Base-by-base conservation (phyloP, 2,888 invertebrate species). In the Sclerodermus sp. region DNA sequence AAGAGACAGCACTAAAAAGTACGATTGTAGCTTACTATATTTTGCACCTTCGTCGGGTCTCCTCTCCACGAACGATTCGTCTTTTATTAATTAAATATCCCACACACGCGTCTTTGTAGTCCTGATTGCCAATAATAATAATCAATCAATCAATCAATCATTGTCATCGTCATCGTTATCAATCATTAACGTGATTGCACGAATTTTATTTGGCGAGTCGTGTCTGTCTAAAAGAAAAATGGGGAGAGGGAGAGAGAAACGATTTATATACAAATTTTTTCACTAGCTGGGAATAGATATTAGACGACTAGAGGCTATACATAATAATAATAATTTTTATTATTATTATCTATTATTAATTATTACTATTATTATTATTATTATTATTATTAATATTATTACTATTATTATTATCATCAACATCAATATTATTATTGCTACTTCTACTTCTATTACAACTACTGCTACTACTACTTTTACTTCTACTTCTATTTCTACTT, bases 241-340 rank as follows among this genome's bases (percentile, higher is more conserved):
- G 36, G n/a, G 29, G 8, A 38, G 12, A 38, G 12, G 2, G 38
- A 30, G 13, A 12, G 13, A 12, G 3, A 12, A 34, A 12, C 34
- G 34, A 64, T 64, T 64, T 64, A 58, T 62, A 58, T 61, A 63
- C 55, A 55, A 63, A 64, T 66, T 67, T 67, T 70, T 71, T 71
- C 64, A 70, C 68, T 75, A 72, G 70, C 68, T 71, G 71, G 68
- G 66, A 68, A 67, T 75, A 74, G 71, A 70, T 58, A 60, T 68
- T 75, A 72, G 71, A 73, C 66, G 71, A 75, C 71, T 76, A 76
- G 76, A 76, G 74, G 75, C 75, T 76, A 76, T 71, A 72, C 69
- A 62, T 69, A 65, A 67, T 62, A 70, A 71, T 67, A 67, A 68
- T 65, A 61, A 67, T 64, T 58, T 63, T 56, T 54, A 66, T 62